Percentiles rank a stretch among this genome's conserved stretches.
phyloP scores from a whole-genome alignment of 2,113 vertebrate genomes.

The western clawed frog (Xenopus tropicalis) region UCB_Xtro_10.0 CM004452.2:30695001-30695500 shows the following conservation, averaged over 20 bases:
- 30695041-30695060: no score
- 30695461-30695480: background rate
- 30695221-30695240: background rate
- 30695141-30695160: no score
- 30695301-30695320: background rate
- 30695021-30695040: no score
- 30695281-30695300: background rate
- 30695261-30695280: background rate
- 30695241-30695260: background rate
- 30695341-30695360: constrained; percentile 1
- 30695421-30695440: background rate
- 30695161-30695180: no score
- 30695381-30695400: background rate
- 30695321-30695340: background rate
- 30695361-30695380: background rate
- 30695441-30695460: background rate
- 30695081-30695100: no score
- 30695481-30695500: background rate
- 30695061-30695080: no score
- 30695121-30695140: no score
- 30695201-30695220: constrained; percentile 46
- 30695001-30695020: no score
- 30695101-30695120: no score
- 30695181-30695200: constrained; percentile 23
- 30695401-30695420: background rate